Conservation (phyloP, 2,797 vertebrate species). For the Acanthurus tractus region DNA sequence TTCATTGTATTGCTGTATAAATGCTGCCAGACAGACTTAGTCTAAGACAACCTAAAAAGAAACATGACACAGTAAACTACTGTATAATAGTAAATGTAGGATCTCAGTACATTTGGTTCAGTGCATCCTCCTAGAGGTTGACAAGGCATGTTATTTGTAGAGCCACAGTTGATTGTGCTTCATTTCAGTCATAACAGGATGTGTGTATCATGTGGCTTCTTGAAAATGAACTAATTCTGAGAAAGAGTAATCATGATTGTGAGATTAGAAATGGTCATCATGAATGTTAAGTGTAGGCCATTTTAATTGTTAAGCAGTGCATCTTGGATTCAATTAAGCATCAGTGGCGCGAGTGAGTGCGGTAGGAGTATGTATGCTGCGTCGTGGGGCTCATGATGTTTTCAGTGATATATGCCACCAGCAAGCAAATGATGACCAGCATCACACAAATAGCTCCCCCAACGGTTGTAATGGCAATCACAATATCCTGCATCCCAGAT, state of each 20-base stretch:
- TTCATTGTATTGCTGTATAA: conserved; percentile 73
- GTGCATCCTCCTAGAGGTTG: conserved; percentile 63
- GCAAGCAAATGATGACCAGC: conserved; percentile 97
- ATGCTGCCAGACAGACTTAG: conserved; percentile 50
- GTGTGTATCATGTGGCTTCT: conserved; percentile 37
- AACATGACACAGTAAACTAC: conserved; percentile 54
- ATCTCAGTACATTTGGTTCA: conserved; percentile 70
- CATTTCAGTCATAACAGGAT: conserved; percentile 45
- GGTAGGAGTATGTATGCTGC: conserved; percentile 80
- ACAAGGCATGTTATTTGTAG: conserved; percentile 64
- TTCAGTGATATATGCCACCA: conserved; percentile 98
- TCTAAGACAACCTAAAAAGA: conserved; percentile 48
- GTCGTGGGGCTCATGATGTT: conserved; percentile 93
- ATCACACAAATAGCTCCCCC: conserved; percentile 98
- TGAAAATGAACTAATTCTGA: conserved; percentile 20
- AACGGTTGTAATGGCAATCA: conserved; percentile 97
- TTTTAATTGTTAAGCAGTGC: conserved; percentile 22
- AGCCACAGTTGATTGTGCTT: conserved; percentile 75
- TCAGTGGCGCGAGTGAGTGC: conserved; percentile 78
- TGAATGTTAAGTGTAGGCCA: conserved; percentile 26
- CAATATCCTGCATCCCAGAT: conserved; percentile 95
- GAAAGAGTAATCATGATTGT: conserved; percentile 25
- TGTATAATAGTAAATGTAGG: conserved; percentile 42
- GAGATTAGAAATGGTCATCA: conserved; percentile 27
- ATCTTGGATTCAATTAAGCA: conserved; percentile 20